A percentile compares a stretch with the other conserved stretches of the same genome.
Evolutionary conservation across 92 coral and sea anemone species (phyloP).

Genomic region (Pocillopora grandis): DNA sequence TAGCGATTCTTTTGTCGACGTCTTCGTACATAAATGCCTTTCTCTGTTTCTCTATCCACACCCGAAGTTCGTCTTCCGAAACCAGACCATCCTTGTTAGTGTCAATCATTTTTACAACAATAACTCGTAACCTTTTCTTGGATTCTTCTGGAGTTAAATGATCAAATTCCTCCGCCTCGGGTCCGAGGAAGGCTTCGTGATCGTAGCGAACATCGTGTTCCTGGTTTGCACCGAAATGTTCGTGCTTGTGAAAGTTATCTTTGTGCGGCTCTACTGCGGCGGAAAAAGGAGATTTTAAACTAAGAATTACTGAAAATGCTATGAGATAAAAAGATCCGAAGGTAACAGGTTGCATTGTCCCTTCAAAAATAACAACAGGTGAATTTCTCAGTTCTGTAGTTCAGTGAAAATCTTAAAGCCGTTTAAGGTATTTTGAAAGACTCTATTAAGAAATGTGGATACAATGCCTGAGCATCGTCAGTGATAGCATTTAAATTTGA

Average conservation of each 20-base stretch:
- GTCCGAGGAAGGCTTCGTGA: conserved; percentile 97
- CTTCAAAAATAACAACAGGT: not conserved
- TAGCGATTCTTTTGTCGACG: conserved; percentile 72
- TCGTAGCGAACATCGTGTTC: conserved; percentile 84
- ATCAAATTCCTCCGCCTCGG: conserved; percentile 92
- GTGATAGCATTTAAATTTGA: not conserved
- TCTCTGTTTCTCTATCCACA: conserved; percentile 94
- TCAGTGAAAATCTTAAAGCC: not conserved
- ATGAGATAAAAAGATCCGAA: not conserved
- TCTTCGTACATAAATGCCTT: conserved; percentile 97
- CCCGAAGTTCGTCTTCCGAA: conserved; percentile 75
- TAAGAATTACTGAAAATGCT: conserved; percentile 6
- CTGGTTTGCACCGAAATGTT: conserved; percentile 71
- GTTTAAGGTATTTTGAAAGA: not conserved
- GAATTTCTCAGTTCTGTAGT: not conserved
- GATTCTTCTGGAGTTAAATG: conserved; percentile 87
- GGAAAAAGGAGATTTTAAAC: conserved; percentile 16
- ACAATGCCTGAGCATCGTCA: not conserved
- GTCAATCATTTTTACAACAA: conserved; percentile 78
- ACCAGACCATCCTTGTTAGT: conserved; percentile 79
- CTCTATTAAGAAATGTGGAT: not conserved
- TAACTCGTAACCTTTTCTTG: conserved; percentile 71
- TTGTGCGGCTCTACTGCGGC: conserved; percentile 69
- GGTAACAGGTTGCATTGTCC: conserved; percentile 21
- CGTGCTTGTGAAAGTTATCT: conserved; percentile 90